phyloP scores from a whole-genome alignment of 2,888 invertebrate species.

The Cosmia pyralina region DNA sequence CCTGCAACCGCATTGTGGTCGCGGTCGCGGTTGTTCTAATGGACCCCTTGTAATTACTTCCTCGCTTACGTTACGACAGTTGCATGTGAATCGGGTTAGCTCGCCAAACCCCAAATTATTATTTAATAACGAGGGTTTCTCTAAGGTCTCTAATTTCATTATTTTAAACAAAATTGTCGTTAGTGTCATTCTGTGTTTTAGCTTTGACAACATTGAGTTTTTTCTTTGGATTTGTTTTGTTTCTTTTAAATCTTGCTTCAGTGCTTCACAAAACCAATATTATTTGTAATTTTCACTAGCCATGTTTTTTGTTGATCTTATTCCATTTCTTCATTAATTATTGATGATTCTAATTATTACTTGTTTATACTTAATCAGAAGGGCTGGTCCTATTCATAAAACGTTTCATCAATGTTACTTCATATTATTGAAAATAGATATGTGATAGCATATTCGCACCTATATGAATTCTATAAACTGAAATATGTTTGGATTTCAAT shows the following conservation, averaged over 20 bases:
- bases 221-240: not conserved
- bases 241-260: not conserved
- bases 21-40: slow-evolving; percentile 76
- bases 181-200: not conserved
- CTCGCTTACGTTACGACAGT: slow-evolving; percentile 74
- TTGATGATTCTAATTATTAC: not conserved
- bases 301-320: not conserved
- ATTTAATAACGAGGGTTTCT: not conserved
- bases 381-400: not conserved
- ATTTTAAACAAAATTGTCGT: not conserved
- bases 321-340: not conserved
- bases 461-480: not conserved
- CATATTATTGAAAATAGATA: not conserved
- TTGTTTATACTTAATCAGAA: not conserved
- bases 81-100: slow-evolving; percentile 62
- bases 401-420: not conserved
- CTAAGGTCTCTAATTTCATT: not conserved
- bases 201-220: not conserved
- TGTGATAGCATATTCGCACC: not conserved
- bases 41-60: slow-evolving; percentile 80
- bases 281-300: not conserved
- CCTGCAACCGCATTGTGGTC: slow-evolving; percentile 65
- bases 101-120: slow-evolving; percentile 17
- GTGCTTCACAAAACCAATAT: not conserved
- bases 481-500: slow-evolving; percentile 17